Evolutionary conservation across 2,113 vertebrate species (phyloP), one percentile per base, ranked within the genome.

Genomic region (Chloropsis hardwickii): DNA sequence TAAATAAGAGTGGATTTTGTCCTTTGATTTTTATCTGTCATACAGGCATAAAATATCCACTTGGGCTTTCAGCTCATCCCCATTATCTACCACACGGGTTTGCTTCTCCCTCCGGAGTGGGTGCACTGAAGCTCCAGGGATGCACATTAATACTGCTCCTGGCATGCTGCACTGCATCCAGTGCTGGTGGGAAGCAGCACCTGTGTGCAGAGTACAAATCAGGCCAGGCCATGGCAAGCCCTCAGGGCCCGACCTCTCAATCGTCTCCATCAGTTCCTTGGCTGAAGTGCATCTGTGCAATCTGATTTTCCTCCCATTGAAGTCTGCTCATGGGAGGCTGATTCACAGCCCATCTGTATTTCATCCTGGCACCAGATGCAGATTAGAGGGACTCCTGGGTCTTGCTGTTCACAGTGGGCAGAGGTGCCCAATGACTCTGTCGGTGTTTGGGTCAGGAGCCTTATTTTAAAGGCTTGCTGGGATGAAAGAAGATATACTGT

Each of bases 381-480:
- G 53, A 27, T 51, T 51, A 82, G 48, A 85, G n/a, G 31, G 24
- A 27, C 70, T 74, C n/a, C 66, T 76, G 78, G 37, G 25, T 81
- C 57, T 76, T 76, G 24, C 73, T 24, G 2, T n/a, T 84, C 69
- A 60, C 39, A 66, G 53, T 1, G 1, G 35, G 29, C 35, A 82
- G 62, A 74, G 51, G 44, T 81, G 16, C 45, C 48, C 60, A 39
- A 4, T 2, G 12, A 20, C 45, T 65, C 40, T 60, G 61, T 19
- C 0, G 0, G 9, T 31, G 14, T 81, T 86, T 86, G 47, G 48
- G 80, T 91, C 86, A 86, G 64, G 31, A 76, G 16, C n/a, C 33
- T 84, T 42, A n/a, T 62, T 96, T 90, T 60, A 45, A 82, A 85
- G 57, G 57, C 81, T 82, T 81, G 9, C 44, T 90, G 70, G 13